Evolutionary conservation across 1,140 invertebrate genomes (phyloP), one percentile per base, ranked within the genome.

Genomic region (Alviniconcha marisindica): DNA sequence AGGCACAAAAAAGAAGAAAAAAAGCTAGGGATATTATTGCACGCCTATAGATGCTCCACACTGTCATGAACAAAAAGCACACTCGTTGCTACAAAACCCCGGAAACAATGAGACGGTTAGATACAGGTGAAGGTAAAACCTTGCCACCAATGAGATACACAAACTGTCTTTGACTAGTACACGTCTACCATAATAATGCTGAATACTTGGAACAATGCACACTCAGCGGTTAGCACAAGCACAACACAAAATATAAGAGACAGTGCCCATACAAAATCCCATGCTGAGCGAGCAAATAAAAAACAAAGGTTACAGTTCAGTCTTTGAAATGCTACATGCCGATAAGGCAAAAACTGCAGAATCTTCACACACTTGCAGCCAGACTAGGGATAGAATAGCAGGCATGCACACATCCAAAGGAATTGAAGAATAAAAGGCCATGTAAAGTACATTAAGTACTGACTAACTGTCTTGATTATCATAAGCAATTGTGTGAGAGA

Each of bases 11-110:
- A 21, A 71, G 0, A 40, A 15, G 5, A 14, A 40, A 40, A 71
- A 71, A 71, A 71, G 36, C 69, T 71, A 71, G 69, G 36, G 36
- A 71, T 48, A 48, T 36, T 71, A 71, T 71, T 71, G 69, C 69
- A 71, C 69, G 40, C 69, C 44, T 48, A 48, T 18, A 48, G 44
- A 48, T 48, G 18, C 44, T 48, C 44, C 18, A 18, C 44, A 48
- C 44, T 48, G 44, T 48, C 44, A 48, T 48, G 44, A 48, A 48
- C n/a, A 48, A 48, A 48, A 48, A 48, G 44, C 44, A 48, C 44
- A 48, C 44, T 10, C 44, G 18, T 10, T 48, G n/a, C 44, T 48
- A 48, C 44, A 48, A 48, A 48, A 48, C 44, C 44, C 44, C 44
- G 7, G 18, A 48, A 48, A n/a, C n/a, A n/a, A 48, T 48, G 44